Base-by-base conservation (phyloP, 2,888 invertebrate species). In the Alentia gelatinosa region DNA sequence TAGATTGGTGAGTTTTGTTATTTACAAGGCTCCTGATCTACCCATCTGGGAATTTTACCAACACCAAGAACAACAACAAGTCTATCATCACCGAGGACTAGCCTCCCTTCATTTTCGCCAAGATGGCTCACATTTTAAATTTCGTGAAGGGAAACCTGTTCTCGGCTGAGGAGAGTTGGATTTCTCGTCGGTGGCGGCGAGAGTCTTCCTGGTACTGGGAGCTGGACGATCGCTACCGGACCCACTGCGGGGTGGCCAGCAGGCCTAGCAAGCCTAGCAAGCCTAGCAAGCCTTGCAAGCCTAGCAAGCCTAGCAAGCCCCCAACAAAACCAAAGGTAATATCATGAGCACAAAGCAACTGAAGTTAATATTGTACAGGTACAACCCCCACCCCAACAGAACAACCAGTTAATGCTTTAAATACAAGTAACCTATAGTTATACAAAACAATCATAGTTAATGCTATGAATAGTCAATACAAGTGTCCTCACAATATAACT, bases 191-290 rank as follows among this genome's bases (percentile, higher is more conserved):
- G 33, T 86, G 26, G 42, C 4, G 86, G 30, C 26, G 35, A 15
- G 86, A 86, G 47, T 50, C 86, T 12, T 30, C 42, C 26, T 86
- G 86, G 86, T 86, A 47, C 50, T 86, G 86, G 86, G 47, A 86
- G 9, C 86, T 86, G 3, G 86, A 86, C 30, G 86, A 86, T 47
- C 86, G 86, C 47, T 86, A 47, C 86, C 23, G 86, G 86, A 47
- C 12, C 4, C 5, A 42, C 47, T 19, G 37, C n/a, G 79, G 79
- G 37, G 79, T 23, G 1, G 39, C 79, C 79, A 35, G 23, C 12
- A 15, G 79, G 12, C 37, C 30, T 3, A 19, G 30, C 4, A 19
- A 68, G 15, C 30, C 30, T 3, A 19, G 30, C 4, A 19, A 68
- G 15, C 30, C 30, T 3, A 19, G 30, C 4, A 19, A 68, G 15